phyloP scores from a whole-genome alignment of 2,797 vertebrate species.

The Notolepis coatsorum region DNA sequence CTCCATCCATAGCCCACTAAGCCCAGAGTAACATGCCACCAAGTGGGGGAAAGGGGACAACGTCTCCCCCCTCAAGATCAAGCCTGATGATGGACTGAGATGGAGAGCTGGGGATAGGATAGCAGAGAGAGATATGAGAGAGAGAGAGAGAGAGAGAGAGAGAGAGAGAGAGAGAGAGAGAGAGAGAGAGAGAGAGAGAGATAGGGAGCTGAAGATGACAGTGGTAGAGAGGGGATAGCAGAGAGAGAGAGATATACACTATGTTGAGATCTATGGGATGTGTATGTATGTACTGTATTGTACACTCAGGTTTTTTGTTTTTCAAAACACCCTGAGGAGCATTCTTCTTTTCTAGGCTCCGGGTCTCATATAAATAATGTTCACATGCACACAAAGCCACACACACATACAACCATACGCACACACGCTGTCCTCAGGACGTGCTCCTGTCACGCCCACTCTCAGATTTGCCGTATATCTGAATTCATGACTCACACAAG shows the following conservation, averaged over 20 bases:
- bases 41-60: slow-evolving; percentile 29
- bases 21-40: slow-evolving; percentile 54
- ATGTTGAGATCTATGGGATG: slow-evolving; percentile 38
- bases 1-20: slow-evolving; percentile 45
- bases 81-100: slow-evolving; percentile 36
- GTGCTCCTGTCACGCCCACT: slow-evolving; percentile 64
- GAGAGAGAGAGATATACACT: slow-evolving; percentile 45
- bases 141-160: background rate
- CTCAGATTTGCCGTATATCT: slow-evolving; percentile 61
- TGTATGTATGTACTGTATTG: slow-evolving; percentile 4
- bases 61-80: slow-evolving; percentile 50
- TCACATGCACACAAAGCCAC: slow-evolving; percentile 19
- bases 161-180: slow-evolving; percentile 1
- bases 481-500: slow-evolving; percentile 63
- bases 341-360: background rate
- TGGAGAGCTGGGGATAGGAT: slow-evolving; percentile 9
- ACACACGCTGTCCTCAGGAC: slow-evolving; percentile 20
- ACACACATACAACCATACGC: slow-evolving; percentile 1
- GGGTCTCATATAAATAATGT: too few species aligned
- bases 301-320: slow-evolving; percentile 38
- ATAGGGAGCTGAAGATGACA: too few species aligned
- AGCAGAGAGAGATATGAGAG: slow-evolving; percentile 4
- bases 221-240: too few species aligned
- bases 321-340: slow-evolving; percentile 36
- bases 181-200: slow-evolving; percentile 11